Conservation (phyloP, 1,140 invertebrate genomes). For the Pectinophora gossypiella region DNA sequence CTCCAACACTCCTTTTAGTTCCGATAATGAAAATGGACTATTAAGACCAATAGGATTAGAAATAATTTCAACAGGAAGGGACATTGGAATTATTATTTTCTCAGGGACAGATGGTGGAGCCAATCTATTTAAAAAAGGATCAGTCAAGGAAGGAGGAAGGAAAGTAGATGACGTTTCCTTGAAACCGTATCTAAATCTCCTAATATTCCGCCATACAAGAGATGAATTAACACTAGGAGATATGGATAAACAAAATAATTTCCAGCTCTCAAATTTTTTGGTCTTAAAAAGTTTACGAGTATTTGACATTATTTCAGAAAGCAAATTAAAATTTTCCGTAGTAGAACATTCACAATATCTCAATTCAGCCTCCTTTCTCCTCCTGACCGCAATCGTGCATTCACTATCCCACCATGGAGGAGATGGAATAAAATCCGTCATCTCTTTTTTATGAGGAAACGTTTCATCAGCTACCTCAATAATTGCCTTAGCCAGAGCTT, state of each 20-base stretch:
- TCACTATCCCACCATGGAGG: conserved; percentile 11
- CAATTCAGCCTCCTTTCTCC: conserved; percentile 2
- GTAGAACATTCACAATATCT: neutral
- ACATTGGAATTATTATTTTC: neutral
- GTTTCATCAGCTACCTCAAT: neutral
- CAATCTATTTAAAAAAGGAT: conserved; percentile 4
- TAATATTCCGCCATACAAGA: conserved; percentile 6
- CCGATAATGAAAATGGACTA: conserved; percentile 4
- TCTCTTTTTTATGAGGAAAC: neutral
- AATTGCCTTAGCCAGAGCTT: neutral
- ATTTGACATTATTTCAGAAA: neutral
- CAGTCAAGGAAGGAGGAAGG: neutral
- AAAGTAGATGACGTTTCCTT: neutral
- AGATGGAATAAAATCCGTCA: neutral
- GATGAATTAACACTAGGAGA: neutral
- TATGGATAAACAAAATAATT: conserved; percentile 5
- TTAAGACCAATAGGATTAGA: neutral
- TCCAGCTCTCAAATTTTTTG: conserved; percentile 6
- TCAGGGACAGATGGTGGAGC: conserved; percentile 3
- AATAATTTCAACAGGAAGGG: neutral
- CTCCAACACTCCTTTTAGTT: conserved; percentile 4
- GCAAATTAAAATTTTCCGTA: neutral
- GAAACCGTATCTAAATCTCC: neutral
- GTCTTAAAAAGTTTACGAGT: neutral
- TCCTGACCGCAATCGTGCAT: neutral